phyloP scores from a whole-genome alignment of 2,797 vertebrate genomes.

The Arctocebus calabarensis region DNA sequence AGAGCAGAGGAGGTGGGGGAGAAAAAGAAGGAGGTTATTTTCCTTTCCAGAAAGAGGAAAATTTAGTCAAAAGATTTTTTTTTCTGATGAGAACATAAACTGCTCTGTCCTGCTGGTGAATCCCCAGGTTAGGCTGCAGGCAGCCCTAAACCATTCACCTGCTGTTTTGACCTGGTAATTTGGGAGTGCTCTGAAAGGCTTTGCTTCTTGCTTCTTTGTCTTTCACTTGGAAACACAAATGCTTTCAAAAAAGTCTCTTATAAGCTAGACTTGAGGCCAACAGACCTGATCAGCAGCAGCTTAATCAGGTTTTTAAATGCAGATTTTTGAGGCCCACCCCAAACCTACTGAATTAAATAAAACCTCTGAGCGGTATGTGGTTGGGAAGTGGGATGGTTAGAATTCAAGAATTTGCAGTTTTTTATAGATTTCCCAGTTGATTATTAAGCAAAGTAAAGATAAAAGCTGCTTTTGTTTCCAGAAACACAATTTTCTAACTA shows the following conservation, averaged over 20 bases:
- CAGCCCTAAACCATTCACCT: not conserved
- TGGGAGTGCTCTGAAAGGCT: not conserved
- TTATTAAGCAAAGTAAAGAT: constrained; percentile 56
- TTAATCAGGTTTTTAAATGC: constrained; percentile 19
- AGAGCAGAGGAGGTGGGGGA: not conserved
- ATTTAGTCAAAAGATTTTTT: not conserved
- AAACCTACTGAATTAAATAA: not conserved
- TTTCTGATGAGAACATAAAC: not conserved
- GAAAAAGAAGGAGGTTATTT: not conserved
- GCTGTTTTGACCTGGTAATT: not conserved
- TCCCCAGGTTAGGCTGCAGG: not conserved
- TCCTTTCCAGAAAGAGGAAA: not conserved
- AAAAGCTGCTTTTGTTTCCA: constrained; percentile 32
- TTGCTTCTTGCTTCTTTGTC: constrained; percentile 7
- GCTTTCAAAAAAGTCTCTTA: constrained; percentile 12
- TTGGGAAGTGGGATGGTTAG: no score
- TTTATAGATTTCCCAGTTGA: not conserved
- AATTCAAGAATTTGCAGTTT: not conserved
- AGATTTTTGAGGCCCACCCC: not conserved
- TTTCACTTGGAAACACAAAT: constrained; percentile 53
- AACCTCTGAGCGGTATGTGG: not conserved
- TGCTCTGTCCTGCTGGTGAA: not conserved
- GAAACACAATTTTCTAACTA: constrained; percentile 20
- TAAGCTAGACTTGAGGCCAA: not conserved
- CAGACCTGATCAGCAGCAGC: not conserved